Evolutionary conservation across 2,888 invertebrate species (phyloP), one percentile per base, ranked within the genome.

Genomic region (Sipha maydis): DNA sequence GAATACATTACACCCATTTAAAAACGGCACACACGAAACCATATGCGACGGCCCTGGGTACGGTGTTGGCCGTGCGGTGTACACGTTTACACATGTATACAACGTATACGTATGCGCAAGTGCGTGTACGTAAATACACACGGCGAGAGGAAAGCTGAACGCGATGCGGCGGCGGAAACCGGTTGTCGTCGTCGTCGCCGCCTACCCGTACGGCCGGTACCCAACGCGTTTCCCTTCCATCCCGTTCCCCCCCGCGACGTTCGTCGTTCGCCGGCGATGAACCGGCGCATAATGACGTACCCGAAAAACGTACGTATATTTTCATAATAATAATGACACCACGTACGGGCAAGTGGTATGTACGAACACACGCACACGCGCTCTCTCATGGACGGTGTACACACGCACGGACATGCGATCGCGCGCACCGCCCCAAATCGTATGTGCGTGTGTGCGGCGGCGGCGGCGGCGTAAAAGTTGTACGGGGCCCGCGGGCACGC

Each of bases 401-500:
- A 9, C 56, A 56, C 56, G 19, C 56, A 56, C 56, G 2, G 17
- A 56, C 56, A 56, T 14, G 21, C 56, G 17, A 8, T 4, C 25
- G 67, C 67, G n/a, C 71, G 71, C 31, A 34, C 71, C 71, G 71
- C 25, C 31, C 31, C 28, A 14, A 71, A 71, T 71, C 31, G 73
- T 73, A 71, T 8, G 38, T 38, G 75, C 69, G 69, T 69, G 69
- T 69, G 69, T 28, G 67, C 25, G 8, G 25, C 28, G 28, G 9
- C 67, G 61, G 28, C 71, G n/a, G 28, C 34, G n/a, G 80, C 67
- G 80, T 80, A 67, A 80, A 80, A 80, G 80, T 80, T 80, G 80
- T 80, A 80, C 28, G 19, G n/a, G 67, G 61, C 80, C 28, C 38
- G 67, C 67, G 38, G 80, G 80, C 67, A 38, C 67, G 67, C 28